Evolutionary conservation across 2,888 invertebrate genomes (phyloP).

Genomic region (Laspeyria flexula): DNA sequence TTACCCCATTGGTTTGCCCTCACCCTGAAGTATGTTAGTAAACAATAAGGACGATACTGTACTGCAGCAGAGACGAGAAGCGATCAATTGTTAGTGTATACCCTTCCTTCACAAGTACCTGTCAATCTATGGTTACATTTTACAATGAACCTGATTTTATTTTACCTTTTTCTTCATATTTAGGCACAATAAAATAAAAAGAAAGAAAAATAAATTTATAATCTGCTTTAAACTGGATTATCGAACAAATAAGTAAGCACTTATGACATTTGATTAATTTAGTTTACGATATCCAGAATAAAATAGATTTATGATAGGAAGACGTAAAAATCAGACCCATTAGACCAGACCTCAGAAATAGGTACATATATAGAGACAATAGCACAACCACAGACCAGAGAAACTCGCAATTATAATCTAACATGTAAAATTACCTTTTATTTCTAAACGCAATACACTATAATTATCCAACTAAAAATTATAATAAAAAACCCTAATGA

Average conservation of each 20-base stretch:
- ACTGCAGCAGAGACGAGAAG: slow-evolving; percentile 49
- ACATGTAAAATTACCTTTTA: slow-evolving; percentile 79
- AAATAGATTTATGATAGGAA: slow-evolving; percentile 11
- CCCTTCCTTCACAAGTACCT: slow-evolving; percentile 70
- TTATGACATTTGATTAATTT: slow-evolving; percentile 11
- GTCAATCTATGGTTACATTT: slow-evolving; percentile 42
- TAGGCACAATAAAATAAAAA: slow-evolving; percentile 23
- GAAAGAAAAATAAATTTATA: slow-evolving; percentile 12
- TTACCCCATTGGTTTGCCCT: slow-evolving; percentile 35
- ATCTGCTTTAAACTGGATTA: slow-evolving; percentile 19
- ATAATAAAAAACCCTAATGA: slow-evolving; percentile 69
- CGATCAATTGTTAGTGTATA: slow-evolving; percentile 58
- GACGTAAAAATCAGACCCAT: slow-evolving; percentile 36
- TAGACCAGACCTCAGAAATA: slow-evolving; percentile 40
- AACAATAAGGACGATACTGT: slow-evolving; percentile 53
- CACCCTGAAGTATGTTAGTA: slow-evolving; percentile 59
- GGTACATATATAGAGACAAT: slow-evolving; percentile 60
- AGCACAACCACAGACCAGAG: slow-evolving; percentile 82
- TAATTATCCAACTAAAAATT: slow-evolving; percentile 75
- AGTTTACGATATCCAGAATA: slow-evolving; percentile 25
- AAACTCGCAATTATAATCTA: slow-evolving; percentile 79
- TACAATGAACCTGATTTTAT: slow-evolving; percentile 34
- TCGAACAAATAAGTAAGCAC: background rate
- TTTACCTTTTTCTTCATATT: slow-evolving; percentile 2
- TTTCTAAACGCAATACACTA: slow-evolving; percentile 76